Evolutionary conservation across 1,140 invertebrate genomes (phyloP).

Genomic region (Lithobius niger): DNA sequence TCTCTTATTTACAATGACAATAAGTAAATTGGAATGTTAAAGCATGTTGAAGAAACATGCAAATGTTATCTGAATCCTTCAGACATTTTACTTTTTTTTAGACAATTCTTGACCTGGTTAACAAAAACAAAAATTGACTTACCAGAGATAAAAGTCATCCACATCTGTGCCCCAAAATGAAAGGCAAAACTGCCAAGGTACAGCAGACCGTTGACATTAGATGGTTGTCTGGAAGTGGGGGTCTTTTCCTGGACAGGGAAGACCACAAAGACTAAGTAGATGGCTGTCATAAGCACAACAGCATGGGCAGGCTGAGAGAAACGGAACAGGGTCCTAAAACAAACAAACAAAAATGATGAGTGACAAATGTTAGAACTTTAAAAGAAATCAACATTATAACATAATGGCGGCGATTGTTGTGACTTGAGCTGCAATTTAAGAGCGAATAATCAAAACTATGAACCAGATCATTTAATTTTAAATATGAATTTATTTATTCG

Average conservation of each 20-base stretch:
- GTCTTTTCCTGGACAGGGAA: constrained; percentile 33
- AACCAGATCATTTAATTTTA: too few species aligned
- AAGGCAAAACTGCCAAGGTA: constrained; percentile 57
- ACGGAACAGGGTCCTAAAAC: constrained; percentile 46
- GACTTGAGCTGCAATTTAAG: too few species aligned
- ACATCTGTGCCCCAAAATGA: constrained; percentile 67
- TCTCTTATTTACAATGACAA: too few species aligned
- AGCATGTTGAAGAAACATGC: too few species aligned
- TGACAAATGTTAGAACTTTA: too few species aligned
- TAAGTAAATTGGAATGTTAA: too few species aligned
- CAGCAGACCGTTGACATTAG: constrained; percentile 34
- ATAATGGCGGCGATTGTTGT: too few species aligned
- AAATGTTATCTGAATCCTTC: too few species aligned
- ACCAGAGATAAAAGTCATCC: constrained; percentile 81
- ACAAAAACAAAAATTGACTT: constrained; percentile 17
- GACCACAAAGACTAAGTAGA: constrained; percentile 44
- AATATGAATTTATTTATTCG: too few species aligned
- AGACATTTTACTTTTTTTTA: neutral
- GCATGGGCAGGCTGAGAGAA: constrained; percentile 62
- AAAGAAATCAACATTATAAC: too few species aligned
- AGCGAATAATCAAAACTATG: too few species aligned
- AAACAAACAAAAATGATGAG: too few species aligned
- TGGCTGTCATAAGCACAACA: constrained; percentile 46
- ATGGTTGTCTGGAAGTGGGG: constrained; percentile 31
- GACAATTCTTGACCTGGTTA: neutral